Evolutionary conservation across 2,888 invertebrate species (phyloP), one percentile per base, ranked within the genome.

Genomic region (Chloroclystis v-ata): DNA sequence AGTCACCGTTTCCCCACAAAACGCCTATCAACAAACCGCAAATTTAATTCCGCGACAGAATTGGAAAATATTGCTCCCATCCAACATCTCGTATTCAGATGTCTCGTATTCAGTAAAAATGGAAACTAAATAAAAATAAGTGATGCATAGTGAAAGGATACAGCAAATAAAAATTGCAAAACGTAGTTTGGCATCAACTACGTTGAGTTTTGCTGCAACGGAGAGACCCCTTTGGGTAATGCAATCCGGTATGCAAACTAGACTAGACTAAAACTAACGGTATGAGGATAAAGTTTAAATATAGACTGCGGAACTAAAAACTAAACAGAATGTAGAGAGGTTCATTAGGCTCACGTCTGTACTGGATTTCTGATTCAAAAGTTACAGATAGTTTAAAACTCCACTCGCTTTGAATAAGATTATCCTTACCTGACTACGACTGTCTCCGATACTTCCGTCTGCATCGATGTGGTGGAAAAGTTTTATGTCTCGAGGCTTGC

Each of bases 401-500:
- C 13, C 48, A 52, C 37, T 47, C 13, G 13, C 14, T 40, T 28
- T 38, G 9, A 20, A 38, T 35, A 16, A 16, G 33, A 11, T 20
- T 35, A n/a, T 2, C 10, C 56, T 67, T 69, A 89, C 89, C 84
- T 89, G 89, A 68, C 88, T 88, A 8, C 89, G 80, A 59, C 88
- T 89, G 60, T 87, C 88, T 53, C 82, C 85, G 28, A 85, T 70
- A 61, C 87, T 86, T 59, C 80, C 84, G 37, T 87, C 89, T 53
- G 70, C 75, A 52, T 85, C 87, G 44, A 79, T 75, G 0, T 83
- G 75, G 59, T 80, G 75, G 54, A 88, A 85, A 16, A 82, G 68
- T 65, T 82, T 81, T 42, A 74, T 57, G 24, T 73, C 80, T 63
- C 78, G 69, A 5, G 72, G 52, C 67, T 78, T 74, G 42, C 72